A percentile compares a stretch with the other conserved stretches of the same genome.
phyloP scores from a whole-genome alignment of 2,797 vertebrate species.

The Cheirogaleus major region DNA sequence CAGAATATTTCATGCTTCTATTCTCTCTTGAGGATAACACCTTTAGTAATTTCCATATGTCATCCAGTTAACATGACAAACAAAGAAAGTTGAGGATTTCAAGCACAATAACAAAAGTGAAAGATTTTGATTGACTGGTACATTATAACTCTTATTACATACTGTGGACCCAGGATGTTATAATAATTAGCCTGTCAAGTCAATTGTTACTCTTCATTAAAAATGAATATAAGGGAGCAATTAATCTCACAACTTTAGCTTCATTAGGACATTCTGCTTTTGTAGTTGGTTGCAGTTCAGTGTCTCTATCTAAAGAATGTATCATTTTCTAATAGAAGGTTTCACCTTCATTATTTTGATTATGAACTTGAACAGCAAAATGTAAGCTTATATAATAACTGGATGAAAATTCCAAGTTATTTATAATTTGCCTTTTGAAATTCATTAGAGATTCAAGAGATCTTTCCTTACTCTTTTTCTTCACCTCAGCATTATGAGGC shows the following conservation, averaged over 20 bases:
- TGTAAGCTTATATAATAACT: constrained; percentile 36
- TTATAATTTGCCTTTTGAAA: constrained; percentile 60
- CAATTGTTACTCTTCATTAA: constrained; percentile 82
- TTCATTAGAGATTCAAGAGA: constrained; percentile 8
- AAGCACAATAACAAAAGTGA: constrained; percentile 64
- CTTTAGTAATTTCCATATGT: constrained; percentile 70
- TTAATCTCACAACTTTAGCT: constrained; percentile 77
- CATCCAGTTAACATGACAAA: constrained; percentile 72
- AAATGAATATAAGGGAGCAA: constrained; percentile 75
- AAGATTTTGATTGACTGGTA: constrained; percentile 78
- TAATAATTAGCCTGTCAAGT: constrained; percentile 81
- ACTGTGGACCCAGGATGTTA: constrained; percentile 68
- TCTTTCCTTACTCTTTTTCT: constrained; percentile 16
- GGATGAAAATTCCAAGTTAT: constrained; percentile 52
- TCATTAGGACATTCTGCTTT: constrained; percentile 68
- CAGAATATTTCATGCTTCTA: constrained; percentile 54
- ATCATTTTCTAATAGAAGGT: constrained; percentile 77
- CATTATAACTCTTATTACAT: constrained; percentile 77
- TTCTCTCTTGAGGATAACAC: constrained; percentile 66
- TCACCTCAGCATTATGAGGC: background rate
- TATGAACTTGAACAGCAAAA: constrained; percentile 40
- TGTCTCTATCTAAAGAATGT: constrained; percentile 63
- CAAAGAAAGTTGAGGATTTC: constrained; percentile 51
- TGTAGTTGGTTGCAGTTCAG: constrained; percentile 65
- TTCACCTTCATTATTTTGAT: constrained; percentile 77